Base-by-base conservation (phyloP, 1,140 invertebrate genomes). In the Thaumetopoea pityocampa region DNA sequence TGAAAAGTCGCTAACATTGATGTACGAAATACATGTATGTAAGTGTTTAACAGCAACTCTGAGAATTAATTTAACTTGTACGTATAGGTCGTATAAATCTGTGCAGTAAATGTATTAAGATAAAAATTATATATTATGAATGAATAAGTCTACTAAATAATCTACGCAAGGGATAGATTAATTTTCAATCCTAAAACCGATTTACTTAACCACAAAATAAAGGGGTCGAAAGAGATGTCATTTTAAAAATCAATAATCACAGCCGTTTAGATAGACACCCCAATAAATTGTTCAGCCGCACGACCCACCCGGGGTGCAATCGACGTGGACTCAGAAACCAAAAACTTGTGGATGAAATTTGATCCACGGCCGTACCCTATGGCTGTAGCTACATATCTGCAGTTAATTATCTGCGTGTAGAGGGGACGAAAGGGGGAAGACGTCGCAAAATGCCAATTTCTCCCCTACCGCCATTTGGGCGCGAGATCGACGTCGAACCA, bases 161-260 rank as follows among this genome's bases (percentile, higher is more conserved):
- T n/a, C n/a, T n/a, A n/a, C n/a, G n/a, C n/a, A n/a, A n/a, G n/a
- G n/a, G n/a, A n/a, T n/a, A n/a, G n/a, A n/a, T n/a, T n/a, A n/a
- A n/a, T n/a, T n/a, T n/a, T n/a, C n/a, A n/a, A n/a, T n/a, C 16
- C 8, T 19, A 14, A 24, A 20, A 17, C 15, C 15, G 8, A 36
- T 26, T 38, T 26, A 19, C 26, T 20, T 6, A 4, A 29, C 11
- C 24, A 18, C 24, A 19, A 30, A n/a, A 5, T 15, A 12, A 9
- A 35, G 29, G 33, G 37, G 23, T 46, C 19, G 43, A 54, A 51
- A 49, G 47, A 65, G 64, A 69, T 60, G 52, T 67, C 47, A 47
- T 63, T 56, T 60, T 64, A 37, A 71, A 72, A 82, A 82, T 79
- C 73, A 68, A 82, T 77, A 78, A 79, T 76, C 67, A 70, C 66